A percentile compares a stretch with the other conserved stretches of the same genome.
phyloP scores from a whole-genome alignment of 2,113 vertebrate genomes.

The Python bivittatus region DNA sequence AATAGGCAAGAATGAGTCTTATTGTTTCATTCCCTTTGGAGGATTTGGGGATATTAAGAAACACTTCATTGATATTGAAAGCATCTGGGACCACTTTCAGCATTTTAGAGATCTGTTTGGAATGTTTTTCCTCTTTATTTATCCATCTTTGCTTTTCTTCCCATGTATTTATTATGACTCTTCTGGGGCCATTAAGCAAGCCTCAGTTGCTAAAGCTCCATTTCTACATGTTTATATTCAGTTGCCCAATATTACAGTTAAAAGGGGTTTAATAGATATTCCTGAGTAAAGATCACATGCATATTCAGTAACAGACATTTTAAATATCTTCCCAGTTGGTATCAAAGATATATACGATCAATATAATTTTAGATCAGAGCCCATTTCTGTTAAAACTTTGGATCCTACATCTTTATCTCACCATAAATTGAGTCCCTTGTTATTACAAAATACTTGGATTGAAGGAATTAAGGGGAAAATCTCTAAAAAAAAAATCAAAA shows the following conservation, averaged over 20 bases:
- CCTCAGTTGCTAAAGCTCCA: background rate
- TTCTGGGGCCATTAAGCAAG: conserved; percentile 5
- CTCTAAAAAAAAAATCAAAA: too few species aligned
- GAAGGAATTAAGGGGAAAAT: too few species aligned
- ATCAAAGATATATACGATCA: background rate
- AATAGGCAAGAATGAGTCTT: conserved; percentile 11
- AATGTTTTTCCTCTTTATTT: conserved; percentile 4
- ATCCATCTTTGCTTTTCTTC: conserved; percentile 6
- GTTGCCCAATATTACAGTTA: background rate
- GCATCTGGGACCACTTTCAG: background rate
- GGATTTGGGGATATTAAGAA: conserved; percentile 17
- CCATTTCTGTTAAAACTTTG: background rate
- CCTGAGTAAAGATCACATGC: background rate
- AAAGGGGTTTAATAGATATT: background rate
- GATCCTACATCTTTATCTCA: too few species aligned
- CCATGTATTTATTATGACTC: conserved; percentile 10
- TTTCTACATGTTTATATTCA: background rate
- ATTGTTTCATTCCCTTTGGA: conserved; percentile 9
- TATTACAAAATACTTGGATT: too few species aligned
- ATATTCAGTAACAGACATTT: background rate
- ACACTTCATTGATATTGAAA: conserved; percentile 12
- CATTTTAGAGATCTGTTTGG: conserved; percentile 9
- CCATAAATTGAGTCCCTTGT: too few species aligned
- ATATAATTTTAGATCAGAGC: background rate
- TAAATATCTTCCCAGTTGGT: background rate